Evolutionary conservation across 1,140 invertebrate species (phyloP), one percentile per base, ranked within the genome.

Genomic region (Pseudomyrmex sp.): DNA sequence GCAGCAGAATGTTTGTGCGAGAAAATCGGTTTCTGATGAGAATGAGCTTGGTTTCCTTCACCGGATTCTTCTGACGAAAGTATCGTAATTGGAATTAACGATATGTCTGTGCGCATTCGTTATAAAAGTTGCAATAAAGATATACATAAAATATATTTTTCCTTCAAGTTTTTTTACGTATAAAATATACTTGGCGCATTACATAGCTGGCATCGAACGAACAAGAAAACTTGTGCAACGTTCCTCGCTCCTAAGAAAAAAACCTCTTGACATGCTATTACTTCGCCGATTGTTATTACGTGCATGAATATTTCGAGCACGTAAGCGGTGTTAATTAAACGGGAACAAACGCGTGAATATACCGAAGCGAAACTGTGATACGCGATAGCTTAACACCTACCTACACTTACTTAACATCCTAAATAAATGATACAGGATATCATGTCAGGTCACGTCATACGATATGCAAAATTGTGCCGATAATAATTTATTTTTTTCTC

Each of bases 351-450:
- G 26, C 65, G 52, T 23, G 75, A 76, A 46, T 12, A 63, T 58
- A 79, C 26, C 48, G 18, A 50, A 70, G 44, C 65, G 20, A 48
- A 12, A 10, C 5, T 69, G 5, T 35, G 63, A 69, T 79, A 79
- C 68, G 69, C 58, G 76, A 79, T 70, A 54, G 4, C 50, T 54
- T 56, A 69, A 79, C 54, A 70, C 52, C 18, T 69, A 61, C 20
- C 13, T 35, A 35, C 35, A 35, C 35, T 35, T 35, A 5, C 70
- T 70, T 79, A 58, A 77, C 50, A 35, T 52, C 63, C 50, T 23
- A 68, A 18, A 23, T 1, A 35, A 35, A 35, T 13, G 50, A 79
- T 46, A 58, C n/a, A 18, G 15, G 8, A 68, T 26, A 66, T 18
- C 10, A 20, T 2, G 44, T 4, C 18, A 8, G 18, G 5, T 13